phyloP scores from a whole-genome alignment of 2,888 invertebrate genomes.

The Thyatira batis region DNA sequence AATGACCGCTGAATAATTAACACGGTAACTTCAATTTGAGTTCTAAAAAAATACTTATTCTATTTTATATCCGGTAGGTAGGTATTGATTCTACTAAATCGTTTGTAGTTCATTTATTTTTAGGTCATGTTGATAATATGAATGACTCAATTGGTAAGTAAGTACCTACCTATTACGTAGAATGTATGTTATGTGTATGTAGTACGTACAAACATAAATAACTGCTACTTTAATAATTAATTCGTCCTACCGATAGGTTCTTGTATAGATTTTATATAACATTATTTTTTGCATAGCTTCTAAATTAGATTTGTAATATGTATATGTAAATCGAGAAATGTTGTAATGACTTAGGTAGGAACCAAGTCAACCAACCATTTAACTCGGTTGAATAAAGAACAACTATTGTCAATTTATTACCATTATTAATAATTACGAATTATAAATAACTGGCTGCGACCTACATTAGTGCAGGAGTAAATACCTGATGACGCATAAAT shows the following conservation, averaged over 20 bases:
- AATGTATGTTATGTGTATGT: slow-evolving; percentile 6
- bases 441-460: not conserved
- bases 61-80: slow-evolving; percentile 34
- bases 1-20: slow-evolving; percentile 65
- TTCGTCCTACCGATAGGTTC: not conserved
- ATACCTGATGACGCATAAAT: slow-evolving; percentile 12
- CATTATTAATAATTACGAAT: not conserved
- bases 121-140: slow-evolving; percentile 50
- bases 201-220: not conserved
- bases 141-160: slow-evolving; percentile 20
- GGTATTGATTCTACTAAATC: slow-evolving; percentile 31
- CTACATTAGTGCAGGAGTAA: not conserved
- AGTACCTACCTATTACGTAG: slow-evolving; percentile 4
- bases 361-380: not conserved
- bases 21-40: slow-evolving; percentile 68
- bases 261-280: not conserved
- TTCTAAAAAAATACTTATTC: slow-evolving; percentile 49
- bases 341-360: not conserved
- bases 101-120: slow-evolving; percentile 44
- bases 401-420: no score
- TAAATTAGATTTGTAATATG: no score
- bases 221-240: not conserved
- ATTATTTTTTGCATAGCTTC: not conserved
- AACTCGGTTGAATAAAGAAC: no score
- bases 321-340: not conserved